phyloP scores from a whole-genome alignment of 1,140 invertebrate genomes.

The Cherax quadricarinatus region DNA sequence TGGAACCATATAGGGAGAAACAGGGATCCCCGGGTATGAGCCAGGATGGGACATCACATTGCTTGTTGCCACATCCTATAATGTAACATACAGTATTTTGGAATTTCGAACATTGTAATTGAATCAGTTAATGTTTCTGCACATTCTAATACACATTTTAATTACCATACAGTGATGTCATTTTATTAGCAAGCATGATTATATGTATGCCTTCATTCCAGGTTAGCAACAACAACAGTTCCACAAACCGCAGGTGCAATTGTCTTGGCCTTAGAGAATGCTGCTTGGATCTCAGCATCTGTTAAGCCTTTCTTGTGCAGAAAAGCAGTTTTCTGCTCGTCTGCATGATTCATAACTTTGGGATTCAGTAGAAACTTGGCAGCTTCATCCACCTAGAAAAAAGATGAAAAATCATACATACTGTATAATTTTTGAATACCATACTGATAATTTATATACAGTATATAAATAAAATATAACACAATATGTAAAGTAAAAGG shows the following conservation, averaged over 20 bases:
- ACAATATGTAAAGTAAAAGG: no score
- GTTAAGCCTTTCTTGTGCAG: constrained; percentile 50
- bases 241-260: neutral
- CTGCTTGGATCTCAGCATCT: constrained; percentile 45
- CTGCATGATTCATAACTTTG: constrained; percentile 31
- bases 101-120: neutral
- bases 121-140: neutral
- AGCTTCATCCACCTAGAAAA: constrained; percentile 43
- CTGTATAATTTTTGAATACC: no score
- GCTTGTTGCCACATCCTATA: neutral
- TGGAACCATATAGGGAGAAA: neutral
- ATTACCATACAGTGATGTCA: neutral
- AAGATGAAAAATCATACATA: neutral
- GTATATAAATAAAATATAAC: neutral
- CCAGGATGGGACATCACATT: neutral
- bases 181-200: no score
- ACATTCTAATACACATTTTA: neutral
- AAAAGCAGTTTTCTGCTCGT: constrained; percentile 50
- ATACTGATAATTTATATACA: neutral
- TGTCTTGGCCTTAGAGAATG: constrained; percentile 32
- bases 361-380: constrained; percentile 55
- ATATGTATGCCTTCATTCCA: no score
- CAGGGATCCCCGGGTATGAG: neutral
- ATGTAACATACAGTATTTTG: neutral
- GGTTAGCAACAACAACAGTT: neutral